These are phyloP conservation scores for Struthio camelus DNA, from an alignment of 2,113 vertebrate genomes.

Conservation along the genomic window DNA sequence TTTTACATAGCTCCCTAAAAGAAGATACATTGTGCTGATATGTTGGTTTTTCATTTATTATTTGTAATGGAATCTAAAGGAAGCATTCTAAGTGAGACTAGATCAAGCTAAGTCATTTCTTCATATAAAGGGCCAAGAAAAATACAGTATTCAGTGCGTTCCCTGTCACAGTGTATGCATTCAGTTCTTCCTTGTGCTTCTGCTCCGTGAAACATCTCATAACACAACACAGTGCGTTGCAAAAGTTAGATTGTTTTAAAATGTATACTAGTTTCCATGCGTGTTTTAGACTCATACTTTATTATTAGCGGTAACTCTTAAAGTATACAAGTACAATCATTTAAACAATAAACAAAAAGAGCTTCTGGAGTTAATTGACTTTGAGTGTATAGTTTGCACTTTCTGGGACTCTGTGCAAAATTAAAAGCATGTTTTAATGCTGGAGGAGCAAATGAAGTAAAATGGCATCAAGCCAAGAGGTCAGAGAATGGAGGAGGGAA, in stretches of 20 bases:
- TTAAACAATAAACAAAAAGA: background rate
- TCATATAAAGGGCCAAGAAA: background rate
- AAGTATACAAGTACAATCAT: background rate
- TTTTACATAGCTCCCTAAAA: background rate
- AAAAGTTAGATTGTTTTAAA: background rate
- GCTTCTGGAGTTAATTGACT: background rate
- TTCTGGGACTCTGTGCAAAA: background rate
- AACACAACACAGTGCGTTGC: fast-evolving
- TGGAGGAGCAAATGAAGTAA: background rate
- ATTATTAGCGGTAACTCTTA: background rate
- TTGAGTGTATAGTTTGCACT: background rate
- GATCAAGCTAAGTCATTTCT: background rate
- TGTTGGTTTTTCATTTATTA: background rate
- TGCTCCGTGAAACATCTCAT: background rate
- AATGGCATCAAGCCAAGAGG: background rate
- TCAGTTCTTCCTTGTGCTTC: background rate
- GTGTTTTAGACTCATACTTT: background rate
- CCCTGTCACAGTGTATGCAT: background rate
- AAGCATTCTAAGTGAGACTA: background rate
- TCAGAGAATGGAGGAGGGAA: background rate
- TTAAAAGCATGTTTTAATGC: background rate
- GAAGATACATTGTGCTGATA: background rate
- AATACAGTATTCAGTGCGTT: background rate
- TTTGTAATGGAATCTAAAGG: background rate
- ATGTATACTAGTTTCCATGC: background rate